Conservation (phyloP, 1,140 invertebrate genomes). For the Drosophila equinoxialis region DNA sequence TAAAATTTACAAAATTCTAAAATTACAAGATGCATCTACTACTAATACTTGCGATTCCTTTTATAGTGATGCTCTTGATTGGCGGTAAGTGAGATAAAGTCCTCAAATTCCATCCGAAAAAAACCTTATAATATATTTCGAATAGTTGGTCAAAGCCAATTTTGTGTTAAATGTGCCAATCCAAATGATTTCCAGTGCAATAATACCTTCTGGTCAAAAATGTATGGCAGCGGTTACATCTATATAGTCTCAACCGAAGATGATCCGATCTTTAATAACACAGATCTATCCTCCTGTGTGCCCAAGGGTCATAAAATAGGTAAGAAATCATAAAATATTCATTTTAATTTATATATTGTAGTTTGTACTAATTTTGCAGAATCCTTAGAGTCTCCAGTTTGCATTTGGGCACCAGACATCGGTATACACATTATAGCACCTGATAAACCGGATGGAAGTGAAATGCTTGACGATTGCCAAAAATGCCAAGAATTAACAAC, state of each 20-base stretch:
- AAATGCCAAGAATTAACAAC: not conserved
- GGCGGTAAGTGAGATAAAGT: too few species aligned
- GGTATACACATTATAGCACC: not conserved
- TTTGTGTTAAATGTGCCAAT: not conserved
- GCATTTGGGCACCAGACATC: not conserved
- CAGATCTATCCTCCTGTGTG: not conserved
- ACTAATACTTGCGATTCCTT: too few species aligned
- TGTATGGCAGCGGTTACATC: not conserved
- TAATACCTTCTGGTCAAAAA: not conserved
- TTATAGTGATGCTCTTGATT: too few species aligned
- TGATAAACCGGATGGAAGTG: not conserved
- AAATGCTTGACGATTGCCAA: not conserved
- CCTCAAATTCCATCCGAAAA: too few species aligned
- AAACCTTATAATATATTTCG: not conserved
- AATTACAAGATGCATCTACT: too few species aligned
- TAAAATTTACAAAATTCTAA: too few species aligned
- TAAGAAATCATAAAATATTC: not conserved
- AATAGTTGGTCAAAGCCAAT: not conserved
- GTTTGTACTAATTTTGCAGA: not conserved
- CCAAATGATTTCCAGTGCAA: not conserved
- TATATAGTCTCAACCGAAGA: not conserved
- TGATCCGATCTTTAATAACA: not conserved
- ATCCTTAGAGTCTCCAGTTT: not conserved
- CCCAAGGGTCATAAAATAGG: not conserved
- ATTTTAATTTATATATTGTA: too few species aligned